phyloP scores from a whole-genome alignment of 2,113 vertebrate genomes.

The Tragulus kanchil region DNA sequence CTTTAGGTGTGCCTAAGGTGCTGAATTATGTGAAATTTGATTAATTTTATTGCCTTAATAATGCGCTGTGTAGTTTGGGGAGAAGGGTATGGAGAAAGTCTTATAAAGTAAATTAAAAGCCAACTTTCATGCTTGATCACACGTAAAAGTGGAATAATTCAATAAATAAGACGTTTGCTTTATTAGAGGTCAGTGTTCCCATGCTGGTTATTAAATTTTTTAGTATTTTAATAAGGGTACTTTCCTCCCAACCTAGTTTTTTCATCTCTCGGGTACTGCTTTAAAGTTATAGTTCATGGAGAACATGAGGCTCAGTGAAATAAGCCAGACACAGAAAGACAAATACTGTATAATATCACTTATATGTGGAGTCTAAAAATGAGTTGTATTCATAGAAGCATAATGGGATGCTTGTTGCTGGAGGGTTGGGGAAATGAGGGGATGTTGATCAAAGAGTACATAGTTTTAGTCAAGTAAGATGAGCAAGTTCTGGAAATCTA shows the following conservation, averaged over 20 bases:
- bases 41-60: conserved; percentile 70
- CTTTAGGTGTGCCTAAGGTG: conserved; percentile 34
- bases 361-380: background rate
- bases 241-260: conserved; percentile 54
- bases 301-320: background rate
- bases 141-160: conserved; percentile 72
- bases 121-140: conserved; percentile 74
- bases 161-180: conserved; percentile 60
- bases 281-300: conserved; percentile 45
- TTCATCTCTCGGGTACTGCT: conserved; percentile 40
- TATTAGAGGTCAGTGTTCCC: conserved; percentile 39
- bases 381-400: background rate
- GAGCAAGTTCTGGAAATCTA: background rate
- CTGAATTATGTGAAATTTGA: conserved; percentile 58
- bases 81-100: conserved; percentile 5
- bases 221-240: conserved; percentile 65
- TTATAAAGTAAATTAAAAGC: conserved; percentile 68
- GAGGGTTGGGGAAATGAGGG: background rate
- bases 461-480: background rate
- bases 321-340: background rate
- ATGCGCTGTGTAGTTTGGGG: background rate
- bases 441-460: background rate
- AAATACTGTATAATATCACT: background rate
- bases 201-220: conserved; percentile 32
- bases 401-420: background rate